Evolutionary conservation across 30 jellyfish, hydroid and myxozoan species (phyloP), one percentile per base, ranked within the genome.

Genomic region (Morbakka virulenta): DNA sequence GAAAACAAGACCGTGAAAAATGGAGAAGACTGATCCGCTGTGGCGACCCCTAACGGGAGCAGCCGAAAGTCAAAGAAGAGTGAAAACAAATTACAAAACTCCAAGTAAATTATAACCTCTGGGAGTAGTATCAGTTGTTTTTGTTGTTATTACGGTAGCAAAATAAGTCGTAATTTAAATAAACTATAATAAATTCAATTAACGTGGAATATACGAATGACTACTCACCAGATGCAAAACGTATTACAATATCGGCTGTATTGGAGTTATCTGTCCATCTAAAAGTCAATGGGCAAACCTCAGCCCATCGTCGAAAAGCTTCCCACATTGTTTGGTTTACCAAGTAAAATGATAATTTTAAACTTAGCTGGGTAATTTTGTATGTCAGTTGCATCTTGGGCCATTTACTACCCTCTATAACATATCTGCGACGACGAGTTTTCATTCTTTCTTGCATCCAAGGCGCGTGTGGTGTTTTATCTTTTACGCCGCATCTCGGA

Each of bases 301-400:
- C 96, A 21, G 96, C 88, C 96, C 96, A 86, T 20, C 96, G 82
- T 27, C 73, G 64, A 30, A 86, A 77, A 9, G 96, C 96, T 50
- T 31, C 27, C 72, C 63, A 30, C 30, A 86, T 69, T 0, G 83
- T 81, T 24, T 62, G 26, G 28, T 77, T 70, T 53, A 73, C 89
- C n/a, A 48, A 83, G 12, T 17, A 29, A 32, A 35, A 36, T 9
- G 96, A 35, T 29, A 86, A 17, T 80, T 86, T 76, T 12, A 77
- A n/a, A 35, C 89, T 76, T 57, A 91, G 80, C 28, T 77, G 69
- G 24, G 91, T 13, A 33, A 86, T 17, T 22, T 88, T n/a, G 72
- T 86, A 86, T 4, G 91, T 76, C 20, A 86, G 64, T 9, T 69
- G 64, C 23, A 73, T 68, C 72, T 86, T 68, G 36, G 91, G 50